Evolutionary conservation across 2,888 invertebrate species (phyloP), one percentile per base, ranked within the genome.

Genomic region (Exephanes ischioxanthus): DNA sequence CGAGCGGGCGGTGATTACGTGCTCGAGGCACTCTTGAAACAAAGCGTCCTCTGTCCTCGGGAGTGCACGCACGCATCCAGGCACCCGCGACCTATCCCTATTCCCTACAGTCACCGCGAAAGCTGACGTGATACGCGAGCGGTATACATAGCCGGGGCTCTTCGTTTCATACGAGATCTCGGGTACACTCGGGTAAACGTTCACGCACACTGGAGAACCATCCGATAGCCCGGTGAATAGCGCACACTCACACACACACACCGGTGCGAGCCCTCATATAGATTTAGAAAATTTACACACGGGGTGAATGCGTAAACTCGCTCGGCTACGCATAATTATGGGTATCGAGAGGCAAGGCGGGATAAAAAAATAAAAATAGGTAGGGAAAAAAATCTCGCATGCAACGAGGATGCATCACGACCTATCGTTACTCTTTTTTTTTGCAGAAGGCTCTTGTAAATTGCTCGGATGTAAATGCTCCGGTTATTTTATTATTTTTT

Each of bases 21-120:
- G 91, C 92, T 91, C 89, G 88, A 88, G 89, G 89, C 92, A 89
- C 90, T 91, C 90, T 84, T 88, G 89, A 90, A 92, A 93, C 92
- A 92, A 93, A 92, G 92, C 92, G 89, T 84, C 80, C 92, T 91
- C 92, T 92, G 92, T 93, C 89, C 86, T 87, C 90, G 85, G 45
- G 87, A 90, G 79, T 67, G 86, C 86, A 86, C 84, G 80, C 88
- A 81, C 88, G 86, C 85, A 84, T 83, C 72, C 53, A 53, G 41
- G 70, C 84, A 86, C 87, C 88, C 90, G 86, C 90, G 91, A 91
- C 91, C 92, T 92, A 92, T 91, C 90, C 91, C 90, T 90, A 90
- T 87, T 87, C 78, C 73, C 66, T 63, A 41, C 53, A 67, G 66
- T 33, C 61, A 61, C 72, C 5, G 67, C 67, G 33, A 63, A 33